Evolutionary conservation across 2,797 vertebrate genomes (phyloP).

Genomic region (Pangasius sanitwongsei): DNA sequence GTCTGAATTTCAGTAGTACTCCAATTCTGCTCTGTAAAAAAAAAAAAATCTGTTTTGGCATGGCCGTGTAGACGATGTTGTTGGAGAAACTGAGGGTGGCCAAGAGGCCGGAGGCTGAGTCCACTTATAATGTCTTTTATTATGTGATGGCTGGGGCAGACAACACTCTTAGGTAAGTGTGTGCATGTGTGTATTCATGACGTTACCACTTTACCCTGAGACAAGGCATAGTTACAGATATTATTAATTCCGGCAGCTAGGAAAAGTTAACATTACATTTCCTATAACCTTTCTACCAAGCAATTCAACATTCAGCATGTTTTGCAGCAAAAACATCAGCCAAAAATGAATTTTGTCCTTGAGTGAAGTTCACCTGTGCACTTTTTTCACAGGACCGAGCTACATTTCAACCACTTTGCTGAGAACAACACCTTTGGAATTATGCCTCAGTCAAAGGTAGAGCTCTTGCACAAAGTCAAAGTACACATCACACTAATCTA

Average conservation of each 20-base stretch:
- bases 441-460: conserved; percentile 85
- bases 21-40: neutral
- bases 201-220: neutral
- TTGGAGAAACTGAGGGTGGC: conserved; percentile 92
- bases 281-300: neutral
- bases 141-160: conserved; percentile 93
- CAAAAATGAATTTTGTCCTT: neutral
- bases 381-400: conserved; percentile 83
- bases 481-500: neutral
- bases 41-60: neutral
- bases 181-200: neutral
- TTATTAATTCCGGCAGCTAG: neutral
- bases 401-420: conserved; percentile 93
- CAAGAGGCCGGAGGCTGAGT: conserved; percentile 82
- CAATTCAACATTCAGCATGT: neutral
- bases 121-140: conserved; percentile 93
- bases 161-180: conserved; percentile 80
- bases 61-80: conserved; percentile 85
- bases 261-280: neutral
- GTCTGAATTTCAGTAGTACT: neutral
- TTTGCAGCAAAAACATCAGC: neutral
- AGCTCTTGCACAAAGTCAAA: neutral
- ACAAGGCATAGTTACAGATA: neutral
- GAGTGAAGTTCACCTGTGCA: neutral
- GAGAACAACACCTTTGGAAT: conserved; percentile 93